phyloP scores from a whole-genome alignment of 2,797 vertebrate species.

The Sus cebifrons region DNA sequence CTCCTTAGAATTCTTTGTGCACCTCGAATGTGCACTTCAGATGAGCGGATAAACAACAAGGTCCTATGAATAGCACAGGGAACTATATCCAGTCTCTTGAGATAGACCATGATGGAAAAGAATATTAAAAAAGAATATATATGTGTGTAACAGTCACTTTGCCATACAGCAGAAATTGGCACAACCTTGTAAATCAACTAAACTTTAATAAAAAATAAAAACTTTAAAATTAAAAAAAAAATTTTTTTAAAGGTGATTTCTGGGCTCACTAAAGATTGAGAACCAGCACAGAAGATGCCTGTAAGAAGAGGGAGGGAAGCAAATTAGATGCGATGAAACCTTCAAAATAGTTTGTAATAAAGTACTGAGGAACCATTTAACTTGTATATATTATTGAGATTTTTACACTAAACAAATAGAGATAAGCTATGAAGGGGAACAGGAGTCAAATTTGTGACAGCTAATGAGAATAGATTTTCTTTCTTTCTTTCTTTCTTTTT shows the following conservation, averaged over 20 bases:
- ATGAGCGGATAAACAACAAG: not conserved
- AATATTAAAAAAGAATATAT: too few species aligned
- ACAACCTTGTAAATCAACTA: too few species aligned
- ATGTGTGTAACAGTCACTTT: too few species aligned
- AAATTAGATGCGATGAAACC: not conserved
- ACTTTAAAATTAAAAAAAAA: too few species aligned
- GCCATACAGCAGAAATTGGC: too few species aligned
- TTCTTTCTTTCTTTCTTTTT: not conserved
- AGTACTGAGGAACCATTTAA: not conserved
- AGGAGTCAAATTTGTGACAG: not conserved
- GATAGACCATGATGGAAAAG: too few species aligned
- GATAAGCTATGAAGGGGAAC: not conserved
- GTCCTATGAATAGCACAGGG: too few species aligned
- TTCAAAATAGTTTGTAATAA: not conserved
- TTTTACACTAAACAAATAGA: not conserved
- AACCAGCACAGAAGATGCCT: not conserved
- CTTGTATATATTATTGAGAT: not conserved
- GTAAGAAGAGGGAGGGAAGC: not conserved
- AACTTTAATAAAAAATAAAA: too few species aligned
- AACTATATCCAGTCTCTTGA: too few species aligned
- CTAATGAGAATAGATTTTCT: not conserved
- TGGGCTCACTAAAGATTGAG: not conserved
- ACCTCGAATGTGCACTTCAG: not conserved
- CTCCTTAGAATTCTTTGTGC: too few species aligned
- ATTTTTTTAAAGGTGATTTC: not conserved